Evolutionary conservation across 2,888 invertebrate species (phyloP).

Genomic region (Microchrysa polita): DNA sequence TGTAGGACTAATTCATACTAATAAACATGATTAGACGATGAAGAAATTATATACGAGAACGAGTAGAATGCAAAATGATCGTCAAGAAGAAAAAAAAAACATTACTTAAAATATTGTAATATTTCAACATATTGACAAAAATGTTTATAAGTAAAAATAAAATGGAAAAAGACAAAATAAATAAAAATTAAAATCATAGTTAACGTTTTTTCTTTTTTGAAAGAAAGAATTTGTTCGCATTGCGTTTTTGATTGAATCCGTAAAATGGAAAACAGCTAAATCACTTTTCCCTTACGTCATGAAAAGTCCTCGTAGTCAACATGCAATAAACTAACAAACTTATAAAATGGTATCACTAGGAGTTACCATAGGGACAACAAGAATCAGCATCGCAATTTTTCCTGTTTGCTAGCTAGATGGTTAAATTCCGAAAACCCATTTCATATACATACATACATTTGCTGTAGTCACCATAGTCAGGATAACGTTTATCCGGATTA

Average conservation of each 20-base stretch:
- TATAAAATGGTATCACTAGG: neutral
- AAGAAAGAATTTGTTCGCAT: too few species aligned
- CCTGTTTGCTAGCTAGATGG: neutral
- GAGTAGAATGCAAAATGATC: too few species aligned
- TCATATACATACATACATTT: constrained; percentile 34
- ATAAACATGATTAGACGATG: neutral
- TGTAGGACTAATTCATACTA: too few species aligned
- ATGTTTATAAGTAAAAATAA: constrained; percentile 5
- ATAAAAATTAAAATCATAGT: constrained; percentile 5
- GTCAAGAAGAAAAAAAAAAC: neutral
- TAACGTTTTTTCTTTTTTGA: neutral
- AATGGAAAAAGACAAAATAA: constrained; percentile 1
- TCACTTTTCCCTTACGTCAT: neutral
- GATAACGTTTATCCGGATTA: constrained; percentile 34
- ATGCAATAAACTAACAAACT: constrained; percentile 25
- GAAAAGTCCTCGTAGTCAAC: neutral
- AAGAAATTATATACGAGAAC: neutral
- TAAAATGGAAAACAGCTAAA: too few species aligned
- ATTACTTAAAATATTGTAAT: constrained; percentile 20
- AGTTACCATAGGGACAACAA: too few species aligned
- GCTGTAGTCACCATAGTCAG: neutral
- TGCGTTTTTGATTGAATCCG: too few species aligned
- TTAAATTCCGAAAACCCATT: constrained; percentile 23
- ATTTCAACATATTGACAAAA: constrained; percentile 11
- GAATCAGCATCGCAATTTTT: constrained; percentile 9